Conservation (phyloP, 2,113 vertebrate species). For the Alectura lathami region DNA sequence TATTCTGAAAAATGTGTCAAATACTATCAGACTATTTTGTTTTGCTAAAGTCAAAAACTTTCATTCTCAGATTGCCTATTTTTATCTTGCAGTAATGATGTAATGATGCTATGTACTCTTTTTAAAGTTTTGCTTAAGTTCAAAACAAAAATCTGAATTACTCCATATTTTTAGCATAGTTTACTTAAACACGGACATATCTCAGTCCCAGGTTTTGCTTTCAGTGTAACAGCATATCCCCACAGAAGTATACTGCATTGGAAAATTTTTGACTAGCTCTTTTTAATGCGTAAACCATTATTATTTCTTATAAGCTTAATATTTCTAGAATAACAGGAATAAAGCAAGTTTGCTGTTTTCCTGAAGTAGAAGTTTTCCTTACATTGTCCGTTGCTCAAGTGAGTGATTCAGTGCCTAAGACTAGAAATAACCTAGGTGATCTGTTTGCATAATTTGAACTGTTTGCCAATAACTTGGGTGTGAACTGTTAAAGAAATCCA, state of each 20-base stretch:
- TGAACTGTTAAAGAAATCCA: constrained; percentile 17
- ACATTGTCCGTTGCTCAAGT: neutral
- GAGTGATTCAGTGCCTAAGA: neutral
- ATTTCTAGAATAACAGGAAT: neutral
- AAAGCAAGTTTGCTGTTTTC: neutral
- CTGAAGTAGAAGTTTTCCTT: neutral
- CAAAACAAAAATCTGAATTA: neutral
- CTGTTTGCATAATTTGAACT: neutral
- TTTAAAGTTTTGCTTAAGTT: neutral
- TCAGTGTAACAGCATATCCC: neutral
- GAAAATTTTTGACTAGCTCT: neutral
- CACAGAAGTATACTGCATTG: neutral
- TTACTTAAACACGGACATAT: neutral
- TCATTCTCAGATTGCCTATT: neutral
- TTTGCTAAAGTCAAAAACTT: neutral
- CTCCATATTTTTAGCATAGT: neutral
- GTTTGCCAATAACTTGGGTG: constrained; percentile 7
- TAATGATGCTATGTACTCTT: neutral
- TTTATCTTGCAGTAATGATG: neutral
- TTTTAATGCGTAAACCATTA: neutral
- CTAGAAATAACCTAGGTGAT: neutral
- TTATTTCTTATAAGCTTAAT: neutral
- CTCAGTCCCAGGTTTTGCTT: neutral
- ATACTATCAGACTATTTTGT: neutral
- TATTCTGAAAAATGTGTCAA: neutral